Evolutionary conservation across 1,140 invertebrate genomes (phyloP).

Genomic region (Pteromalus puparum): DNA sequence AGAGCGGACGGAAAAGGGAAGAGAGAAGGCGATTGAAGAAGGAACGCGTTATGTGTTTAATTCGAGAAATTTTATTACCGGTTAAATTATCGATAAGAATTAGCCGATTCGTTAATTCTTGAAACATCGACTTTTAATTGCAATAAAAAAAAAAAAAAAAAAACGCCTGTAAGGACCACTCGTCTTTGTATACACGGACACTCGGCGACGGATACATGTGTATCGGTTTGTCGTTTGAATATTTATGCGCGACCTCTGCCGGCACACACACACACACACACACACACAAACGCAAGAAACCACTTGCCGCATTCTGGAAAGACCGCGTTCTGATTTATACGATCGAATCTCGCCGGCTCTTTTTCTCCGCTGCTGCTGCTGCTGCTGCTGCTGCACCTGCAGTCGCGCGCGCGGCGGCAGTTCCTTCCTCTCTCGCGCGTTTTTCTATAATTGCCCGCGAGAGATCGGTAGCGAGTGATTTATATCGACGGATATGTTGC

Average conservation of each 20-base stretch:
- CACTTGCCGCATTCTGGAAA: constrained; percentile 63
- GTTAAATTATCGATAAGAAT: background rate
- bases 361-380: constrained; percentile 5
- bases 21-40: background rate
- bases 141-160: constrained; percentile 4
- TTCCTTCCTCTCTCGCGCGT: background rate
- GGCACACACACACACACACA: constrained; percentile 44
- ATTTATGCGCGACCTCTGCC: constrained; percentile 65
- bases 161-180: background rate
- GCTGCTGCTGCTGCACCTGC: constrained; percentile 28
- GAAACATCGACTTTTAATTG: too few relatives aligned
- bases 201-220: constrained; percentile 58
- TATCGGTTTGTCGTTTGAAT: constrained; percentile 67
- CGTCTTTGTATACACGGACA: background rate
- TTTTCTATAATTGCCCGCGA: constrained; percentile 1
- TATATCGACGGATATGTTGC: background rate
- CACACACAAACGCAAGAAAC: constrained; percentile 55
- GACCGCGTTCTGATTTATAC: constrained; percentile 66
- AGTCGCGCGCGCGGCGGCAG: background rate
- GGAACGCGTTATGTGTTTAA: constrained; percentile 1
- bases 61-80: background rate
- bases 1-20: constrained; percentile 11
- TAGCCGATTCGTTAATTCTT: too few relatives aligned
- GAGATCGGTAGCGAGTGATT: constrained; percentile 6
- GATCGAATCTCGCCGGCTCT: constrained; percentile 56